Percentiles rank a stretch among this genome's conserved stretches.
phyloP scores from a whole-genome alignment of 2,888 invertebrate species.

The Trachelus stipa region DNA sequence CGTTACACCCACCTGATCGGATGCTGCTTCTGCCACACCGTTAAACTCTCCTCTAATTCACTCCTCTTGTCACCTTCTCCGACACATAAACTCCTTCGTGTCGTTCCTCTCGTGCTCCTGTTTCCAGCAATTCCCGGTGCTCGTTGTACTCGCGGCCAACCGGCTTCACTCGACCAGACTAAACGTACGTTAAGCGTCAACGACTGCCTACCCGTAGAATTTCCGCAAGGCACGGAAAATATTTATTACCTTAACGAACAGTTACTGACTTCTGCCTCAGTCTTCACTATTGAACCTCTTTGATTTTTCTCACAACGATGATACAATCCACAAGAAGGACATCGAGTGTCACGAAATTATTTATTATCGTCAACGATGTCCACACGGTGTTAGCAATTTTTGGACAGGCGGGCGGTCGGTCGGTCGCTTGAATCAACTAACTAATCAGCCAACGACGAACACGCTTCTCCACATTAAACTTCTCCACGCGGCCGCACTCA shows the following conservation, averaged over 20 bases:
- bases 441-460: not conserved
- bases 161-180: not conserved
- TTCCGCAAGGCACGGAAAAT: not conserved
- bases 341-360: not conserved
- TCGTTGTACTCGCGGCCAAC: not conserved
- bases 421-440: not conserved
- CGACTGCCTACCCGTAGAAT: not conserved
- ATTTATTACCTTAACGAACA: not conserved
- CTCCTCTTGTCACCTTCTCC: slow-evolving; percentile 14
- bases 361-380: not conserved
- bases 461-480: not conserved
- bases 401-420: not conserved
- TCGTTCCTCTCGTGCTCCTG: not conserved
- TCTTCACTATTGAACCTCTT: not conserved
- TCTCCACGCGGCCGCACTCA: slow-evolving; percentile 46
- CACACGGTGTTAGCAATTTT: not conserved
- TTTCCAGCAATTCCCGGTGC: not conserved
- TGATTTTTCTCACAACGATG: not conserved
- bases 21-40: not conserved
- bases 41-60: slow-evolving; percentile 4
- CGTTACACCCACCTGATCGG: slow-evolving; percentile 56
- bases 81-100: slow-evolving; percentile 5
- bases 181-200: not conserved
- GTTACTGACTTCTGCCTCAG: not conserved
- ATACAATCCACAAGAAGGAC: not conserved